phyloP scores from a whole-genome alignment of 2,797 vertebrate genomes.

The Ctenopoma multispine region DNA sequence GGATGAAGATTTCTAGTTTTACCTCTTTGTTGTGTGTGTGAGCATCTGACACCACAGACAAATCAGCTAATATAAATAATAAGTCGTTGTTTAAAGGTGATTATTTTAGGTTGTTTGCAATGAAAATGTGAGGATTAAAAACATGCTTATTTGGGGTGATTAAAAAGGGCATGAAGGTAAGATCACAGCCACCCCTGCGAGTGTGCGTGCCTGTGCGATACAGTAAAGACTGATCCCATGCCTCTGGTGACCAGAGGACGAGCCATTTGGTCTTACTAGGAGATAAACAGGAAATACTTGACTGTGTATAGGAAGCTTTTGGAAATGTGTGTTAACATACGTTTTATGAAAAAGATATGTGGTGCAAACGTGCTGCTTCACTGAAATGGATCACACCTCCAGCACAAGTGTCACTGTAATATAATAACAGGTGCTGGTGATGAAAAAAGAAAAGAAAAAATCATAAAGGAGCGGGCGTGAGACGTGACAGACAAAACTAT shows the following conservation, averaged over 20 bases:
- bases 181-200: neutral
- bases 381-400: slow-evolving; percentile 31
- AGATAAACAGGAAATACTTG: slow-evolving; percentile 72
- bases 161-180: neutral
- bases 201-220: neutral
- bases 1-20: slow-evolving; percentile 41
- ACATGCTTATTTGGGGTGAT: slow-evolving; percentile 11
- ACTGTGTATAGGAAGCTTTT: slow-evolving; percentile 59
- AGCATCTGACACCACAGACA: slow-evolving; percentile 13
- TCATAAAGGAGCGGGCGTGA: neutral
- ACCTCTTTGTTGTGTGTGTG: slow-evolving; percentile 39
- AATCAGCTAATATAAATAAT: slow-evolving; percentile 25
- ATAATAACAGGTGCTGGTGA: slow-evolving; percentile 1
- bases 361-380: slow-evolving; percentile 5
- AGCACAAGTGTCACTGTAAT: slow-evolving; percentile 19
- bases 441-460: slow-evolving; percentile 25
- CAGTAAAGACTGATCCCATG: slow-evolving; percentile 30
- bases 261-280: slow-evolving; percentile 41
- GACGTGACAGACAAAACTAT: slow-evolving; percentile 17
- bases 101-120: slow-evolving; percentile 19
- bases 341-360: slow-evolving; percentile 29
- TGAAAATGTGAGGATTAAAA: neutral
- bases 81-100: neutral
- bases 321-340: slow-evolving; percentile 20
- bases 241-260: slow-evolving; percentile 43